Evolutionary conservation across 2,888 invertebrate species (phyloP).

Genomic region (Conus canariensis): DNA sequence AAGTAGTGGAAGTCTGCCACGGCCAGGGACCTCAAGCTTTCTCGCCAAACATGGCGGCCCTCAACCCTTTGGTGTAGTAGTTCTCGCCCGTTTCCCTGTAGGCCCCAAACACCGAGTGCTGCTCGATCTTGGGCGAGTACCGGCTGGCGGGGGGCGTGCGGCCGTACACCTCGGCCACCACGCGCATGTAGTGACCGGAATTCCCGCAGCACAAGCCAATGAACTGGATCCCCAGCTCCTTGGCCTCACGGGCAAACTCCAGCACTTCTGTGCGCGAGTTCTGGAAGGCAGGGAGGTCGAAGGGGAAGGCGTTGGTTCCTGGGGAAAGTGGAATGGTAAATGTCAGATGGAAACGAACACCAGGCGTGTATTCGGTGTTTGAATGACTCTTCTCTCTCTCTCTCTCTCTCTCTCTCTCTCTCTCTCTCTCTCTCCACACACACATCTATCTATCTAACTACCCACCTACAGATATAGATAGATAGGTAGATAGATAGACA

Average conservation of each 20-base stretch:
- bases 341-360: too few species aligned
- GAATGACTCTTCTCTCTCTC: too few species aligned
- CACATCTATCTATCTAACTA: too few species aligned
- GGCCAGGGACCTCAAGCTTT: not conserved
- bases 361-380: too few species aligned
- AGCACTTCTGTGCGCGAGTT: constrained; percentile 57
- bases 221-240: constrained; percentile 64
- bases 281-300: constrained; percentile 55
- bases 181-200: constrained; percentile 57
- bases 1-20: too few species aligned
- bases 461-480: too few species aligned
- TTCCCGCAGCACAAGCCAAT: constrained; percentile 71
- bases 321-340: not conserved
- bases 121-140: constrained; percentile 62
- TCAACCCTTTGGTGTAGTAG: constrained; percentile 47
- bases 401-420: too few species aligned
- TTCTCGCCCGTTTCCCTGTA: constrained; percentile 39
- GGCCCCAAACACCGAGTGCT: constrained; percentile 59
- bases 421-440: too few species aligned
- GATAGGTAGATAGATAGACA: too few species aligned
- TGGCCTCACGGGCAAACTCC: constrained; percentile 57
- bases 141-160: constrained; percentile 60
- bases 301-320: constrained; percentile 64
- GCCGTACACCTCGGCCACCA: constrained; percentile 61
- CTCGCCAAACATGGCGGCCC: constrained; percentile 6